These are phyloP conservation scores for Gouania willdenowi DNA, from an alignment of 2,797 vertebrate species.

Conservation along the genomic window DNA sequence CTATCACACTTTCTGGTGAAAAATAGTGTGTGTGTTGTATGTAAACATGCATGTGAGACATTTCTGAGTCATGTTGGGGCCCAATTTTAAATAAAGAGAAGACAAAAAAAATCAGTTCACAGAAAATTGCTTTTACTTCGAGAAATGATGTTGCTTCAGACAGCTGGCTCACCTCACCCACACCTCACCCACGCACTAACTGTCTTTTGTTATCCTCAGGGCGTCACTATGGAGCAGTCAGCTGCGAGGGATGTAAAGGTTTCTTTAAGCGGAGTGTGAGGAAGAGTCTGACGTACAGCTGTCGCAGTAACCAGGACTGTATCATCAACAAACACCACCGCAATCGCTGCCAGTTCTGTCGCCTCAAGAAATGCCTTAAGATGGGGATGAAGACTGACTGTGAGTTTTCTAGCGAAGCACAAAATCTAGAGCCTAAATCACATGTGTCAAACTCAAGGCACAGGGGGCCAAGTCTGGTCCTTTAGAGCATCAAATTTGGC, in stretches of 20 bases:
- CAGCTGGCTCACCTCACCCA: neutral
- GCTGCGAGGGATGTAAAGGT: slow-evolving; percentile 98
- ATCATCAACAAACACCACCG: slow-evolving; percentile 98
- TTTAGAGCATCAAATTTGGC: too few species aligned
- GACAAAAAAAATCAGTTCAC: too few species aligned
- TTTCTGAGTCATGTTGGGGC: too few species aligned
- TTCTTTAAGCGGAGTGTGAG: slow-evolving; percentile 98
- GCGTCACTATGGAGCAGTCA: slow-evolving; percentile 97
- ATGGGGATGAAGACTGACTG: slow-evolving; percentile 99
- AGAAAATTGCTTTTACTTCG: neutral
- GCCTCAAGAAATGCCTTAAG: slow-evolving; percentile 92
- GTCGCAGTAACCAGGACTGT: slow-evolving; percentile 96
- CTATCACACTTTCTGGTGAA: too few species aligned
- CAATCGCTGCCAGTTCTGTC: slow-evolving; percentile 97
- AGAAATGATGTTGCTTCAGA: neutral
- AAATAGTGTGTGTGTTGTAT: too few species aligned
- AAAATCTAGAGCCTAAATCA: too few species aligned
- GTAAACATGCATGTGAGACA: too few species aligned
- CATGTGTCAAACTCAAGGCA: too few species aligned
- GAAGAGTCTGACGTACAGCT: slow-evolving; percentile 96
- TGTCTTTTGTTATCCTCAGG: slow-evolving; percentile 66
- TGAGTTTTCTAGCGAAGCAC: too few species aligned
- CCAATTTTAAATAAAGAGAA: too few species aligned
- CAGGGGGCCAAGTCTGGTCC: too few species aligned
- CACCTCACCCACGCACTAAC: too few species aligned